phyloP scores from a whole-genome alignment of 53 echinoderm and acorn worm species.

The Holothuria leucospilota region DNA sequence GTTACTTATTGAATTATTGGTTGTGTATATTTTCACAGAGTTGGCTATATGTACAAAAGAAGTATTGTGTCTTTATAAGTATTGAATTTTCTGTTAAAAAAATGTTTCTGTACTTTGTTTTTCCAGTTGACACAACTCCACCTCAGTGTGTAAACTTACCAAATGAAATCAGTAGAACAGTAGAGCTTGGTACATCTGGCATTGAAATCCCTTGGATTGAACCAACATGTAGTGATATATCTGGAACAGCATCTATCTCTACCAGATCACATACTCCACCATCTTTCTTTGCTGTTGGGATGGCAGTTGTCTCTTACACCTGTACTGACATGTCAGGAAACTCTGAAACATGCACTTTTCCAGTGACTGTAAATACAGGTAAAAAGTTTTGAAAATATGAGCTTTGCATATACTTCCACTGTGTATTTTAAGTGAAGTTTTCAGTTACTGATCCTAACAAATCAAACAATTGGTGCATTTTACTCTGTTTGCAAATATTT shows the following conservation, averaged over 20 bases:
- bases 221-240: constrained; percentile 29
- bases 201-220: background rate
- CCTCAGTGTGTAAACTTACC: constrained; percentile 31
- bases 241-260: constrained; percentile 28
- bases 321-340: constrained; percentile 34
- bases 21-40: too few relatives aligned
- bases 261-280: constrained; percentile 38
- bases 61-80: too few relatives aligned
- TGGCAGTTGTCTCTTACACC: constrained; percentile 65
- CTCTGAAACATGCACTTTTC: constrained; percentile 5
- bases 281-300: constrained; percentile 46
- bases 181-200: constrained; percentile 49
- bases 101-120: too few relatives aligned
- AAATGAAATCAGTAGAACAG: constrained; percentile 21
- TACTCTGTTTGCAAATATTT: too few relatives aligned
- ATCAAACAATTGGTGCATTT: too few relatives aligned
- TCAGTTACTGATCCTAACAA: too few relatives aligned
- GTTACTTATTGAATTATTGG: too few relatives aligned
- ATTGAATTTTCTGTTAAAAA: too few relatives aligned
- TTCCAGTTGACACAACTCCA: constrained; percentile 26
- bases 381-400: background rate
- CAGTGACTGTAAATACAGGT: background rate
- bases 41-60: too few relatives aligned
- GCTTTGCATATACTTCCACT: too few relatives aligned
- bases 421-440: too few relatives aligned